A percentile compares a stretch with the other conserved stretches of the same genome.
Evolutionary conservation across 2,797 vertebrate species (phyloP).

Genomic region (Leucoraja ocellata): DNA sequence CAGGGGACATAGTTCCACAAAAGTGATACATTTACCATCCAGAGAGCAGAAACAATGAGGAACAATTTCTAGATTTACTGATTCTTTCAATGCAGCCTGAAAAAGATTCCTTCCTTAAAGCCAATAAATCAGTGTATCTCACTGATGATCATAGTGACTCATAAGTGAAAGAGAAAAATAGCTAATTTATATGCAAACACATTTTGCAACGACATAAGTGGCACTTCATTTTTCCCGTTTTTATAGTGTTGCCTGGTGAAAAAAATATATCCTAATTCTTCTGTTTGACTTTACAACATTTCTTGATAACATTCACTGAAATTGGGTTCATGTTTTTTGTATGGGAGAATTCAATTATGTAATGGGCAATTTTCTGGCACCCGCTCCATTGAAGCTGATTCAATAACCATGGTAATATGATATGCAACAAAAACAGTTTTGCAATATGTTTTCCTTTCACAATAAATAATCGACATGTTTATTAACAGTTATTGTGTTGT

Average conservation of each 20-base stretch:
- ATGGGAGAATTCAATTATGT: neutral
- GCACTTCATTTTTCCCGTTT: neutral
- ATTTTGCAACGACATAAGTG: neutral
- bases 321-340: neutral
- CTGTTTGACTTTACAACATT: neutral
- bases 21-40: neutral
- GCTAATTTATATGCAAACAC: neutral
- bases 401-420: neutral
- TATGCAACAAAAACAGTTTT: neutral
- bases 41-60: neutral
- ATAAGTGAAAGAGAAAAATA: neutral
- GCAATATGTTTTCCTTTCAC: neutral
- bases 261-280: neutral
- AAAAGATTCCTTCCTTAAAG: neutral
- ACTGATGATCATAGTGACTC: neutral
- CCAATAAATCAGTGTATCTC: neutral
- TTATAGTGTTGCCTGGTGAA: neutral
- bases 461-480: neutral
- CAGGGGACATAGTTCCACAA: neutral
- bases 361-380: neutral
- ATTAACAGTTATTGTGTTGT: neutral
- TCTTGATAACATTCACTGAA: neutral
- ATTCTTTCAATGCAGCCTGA: neutral
- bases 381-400: neutral
- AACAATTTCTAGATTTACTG: neutral